phyloP scores from a whole-genome alignment of 2,888 invertebrate genomes.

The Phortica magna region DNA sequence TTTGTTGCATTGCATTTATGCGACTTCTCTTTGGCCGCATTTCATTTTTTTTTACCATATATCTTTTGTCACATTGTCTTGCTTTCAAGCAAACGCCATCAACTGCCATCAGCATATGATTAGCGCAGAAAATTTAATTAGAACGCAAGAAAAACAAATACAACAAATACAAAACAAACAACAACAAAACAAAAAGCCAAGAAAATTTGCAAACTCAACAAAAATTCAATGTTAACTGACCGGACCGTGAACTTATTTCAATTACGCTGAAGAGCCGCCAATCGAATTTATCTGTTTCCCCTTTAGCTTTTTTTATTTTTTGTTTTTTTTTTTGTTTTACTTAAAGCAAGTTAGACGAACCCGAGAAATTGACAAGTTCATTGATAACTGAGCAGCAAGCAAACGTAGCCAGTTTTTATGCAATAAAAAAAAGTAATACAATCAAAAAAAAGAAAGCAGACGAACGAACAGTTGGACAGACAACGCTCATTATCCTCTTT shows the following conservation, averaged over 20 bases:
- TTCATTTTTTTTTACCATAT: constrained; percentile 40
- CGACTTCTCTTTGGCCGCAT: constrained; percentile 66
- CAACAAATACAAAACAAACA: constrained; percentile 46
- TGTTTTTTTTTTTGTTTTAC: not conserved
- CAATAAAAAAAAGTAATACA: constrained; percentile 46
- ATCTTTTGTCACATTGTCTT: not conserved
- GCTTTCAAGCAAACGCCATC: constrained; percentile 9
- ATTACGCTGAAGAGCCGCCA: not conserved
- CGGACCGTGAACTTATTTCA: constrained; percentile 37
- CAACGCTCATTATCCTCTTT: not conserved
- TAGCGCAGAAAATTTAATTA: constrained; percentile 62
- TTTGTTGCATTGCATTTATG: constrained; percentile 58
- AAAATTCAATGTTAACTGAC: constrained; percentile 9
- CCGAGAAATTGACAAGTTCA: no score
- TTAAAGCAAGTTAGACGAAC: not conserved
- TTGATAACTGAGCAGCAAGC: no score
- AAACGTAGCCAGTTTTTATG: constrained; percentile 46
- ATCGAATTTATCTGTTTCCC: not conserved
- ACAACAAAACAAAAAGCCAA: constrained; percentile 48
- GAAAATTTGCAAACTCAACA: not conserved
- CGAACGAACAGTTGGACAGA: not conserved
- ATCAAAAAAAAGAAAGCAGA: constrained; percentile 26
- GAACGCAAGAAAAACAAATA: constrained; percentile 40
- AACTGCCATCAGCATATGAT: constrained; percentile 5
- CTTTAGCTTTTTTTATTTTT: not conserved